Evolutionary conservation across 2,113 vertebrate genomes (phyloP), one percentile per base, ranked within the genome.

Genomic region (Lamprologus lemairii): DNA sequence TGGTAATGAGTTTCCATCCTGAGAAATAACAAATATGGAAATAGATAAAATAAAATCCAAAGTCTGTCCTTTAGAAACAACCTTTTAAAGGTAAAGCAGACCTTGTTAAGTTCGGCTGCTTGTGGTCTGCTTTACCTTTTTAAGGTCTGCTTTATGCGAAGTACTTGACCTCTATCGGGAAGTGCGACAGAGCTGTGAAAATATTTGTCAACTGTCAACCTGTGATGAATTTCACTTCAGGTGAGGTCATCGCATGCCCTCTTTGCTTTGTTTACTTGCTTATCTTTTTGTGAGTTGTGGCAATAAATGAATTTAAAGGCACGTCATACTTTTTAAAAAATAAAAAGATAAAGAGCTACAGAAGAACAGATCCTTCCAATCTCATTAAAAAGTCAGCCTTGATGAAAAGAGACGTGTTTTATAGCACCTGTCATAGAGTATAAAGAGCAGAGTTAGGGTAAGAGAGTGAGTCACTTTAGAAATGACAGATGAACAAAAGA

Each of bases 401-500:
- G 55, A 83, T 49, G 45, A 55, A 82, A 49, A 88, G 54, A 57
- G 58, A 86, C 11, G 19, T 86, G 71, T 86, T 79, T 81, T 57
- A 83, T 23, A 14, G 28, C 11, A 84, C 55, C 47, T 89, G 86
- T 88, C 91, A 89, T 9, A 8, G 14, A 45, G 40, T 8, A 87
- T 87, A 54, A 71, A 82, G 83, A 86, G 42, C 12, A 84, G 81
- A 73, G 89, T 33, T 19, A 53, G 26, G 23, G 11, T 53, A 57
- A 84, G 26, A 4, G 79, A 75, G 42, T 88, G 90, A 93, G 51
- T 91, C 94, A 92, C 49, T 65, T 65, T 80, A 55, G 47, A 83
- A 85, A 28, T 85, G 87, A 85, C 86, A 88, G 82, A 88, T 7
- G 19, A 19, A 92, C 8, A 91, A 92, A 90, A 79, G 80, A 86